Conservation (phyloP, 2,797 vertebrate genomes). For the Sciaenops ocellatus region DNA sequence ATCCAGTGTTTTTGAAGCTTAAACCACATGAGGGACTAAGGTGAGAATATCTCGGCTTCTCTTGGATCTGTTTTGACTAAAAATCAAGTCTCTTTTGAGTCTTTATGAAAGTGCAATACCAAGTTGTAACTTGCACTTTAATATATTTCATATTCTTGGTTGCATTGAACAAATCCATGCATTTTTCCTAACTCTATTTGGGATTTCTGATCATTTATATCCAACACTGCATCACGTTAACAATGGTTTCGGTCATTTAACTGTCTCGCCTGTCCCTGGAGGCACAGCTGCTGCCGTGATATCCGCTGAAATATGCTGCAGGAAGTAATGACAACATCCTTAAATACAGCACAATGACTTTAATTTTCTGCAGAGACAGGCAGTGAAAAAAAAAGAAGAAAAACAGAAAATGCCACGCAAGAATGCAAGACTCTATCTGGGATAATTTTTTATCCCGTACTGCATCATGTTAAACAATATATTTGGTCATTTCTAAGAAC, state of each 20-base stretch:
- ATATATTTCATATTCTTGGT: background rate
- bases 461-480: constrained; percentile 46
- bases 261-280: constrained; percentile 17
- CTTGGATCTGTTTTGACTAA: background rate
- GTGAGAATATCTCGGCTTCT: background rate
- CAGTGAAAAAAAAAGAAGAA: background rate
- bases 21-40: background rate
- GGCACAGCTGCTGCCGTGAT: background rate
- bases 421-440: background rate
- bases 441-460: constrained; percentile 11
- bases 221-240: constrained; percentile 15
- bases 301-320: constrained; percentile 19
- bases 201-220: constrained; percentile 6
- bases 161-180: background rate
- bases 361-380: constrained; percentile 13
- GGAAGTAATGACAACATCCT: constrained; percentile 11
- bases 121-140: background rate
- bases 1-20: background rate
- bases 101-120: background rate
- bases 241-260: constrained; percentile 30
- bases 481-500: constrained; percentile 50
- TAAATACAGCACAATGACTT: constrained; percentile 8
- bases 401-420: background rate
- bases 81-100: background rate
- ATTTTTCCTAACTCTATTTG: background rate